These are phyloP conservation scores for Drosophila aldrichi DNA, from an alignment of 2,888 invertebrate genomes.

Conservation along the genomic window DNA sequence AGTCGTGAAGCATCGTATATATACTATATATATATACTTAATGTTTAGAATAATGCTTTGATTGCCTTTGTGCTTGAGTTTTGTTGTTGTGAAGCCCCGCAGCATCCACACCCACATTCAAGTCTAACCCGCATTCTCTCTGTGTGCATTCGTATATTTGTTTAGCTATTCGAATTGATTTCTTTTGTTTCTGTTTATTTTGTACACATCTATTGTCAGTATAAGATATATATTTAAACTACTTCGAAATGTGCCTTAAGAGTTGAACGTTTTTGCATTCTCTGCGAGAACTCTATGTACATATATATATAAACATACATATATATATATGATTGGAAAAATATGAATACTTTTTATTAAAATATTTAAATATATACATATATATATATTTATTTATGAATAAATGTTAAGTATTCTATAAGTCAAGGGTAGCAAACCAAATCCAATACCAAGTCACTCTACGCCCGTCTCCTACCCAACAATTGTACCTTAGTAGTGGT, in stretches of 20 bases:
- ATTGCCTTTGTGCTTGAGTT: conserved; percentile 58
- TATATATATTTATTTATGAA: conserved; percentile 13
- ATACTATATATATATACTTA: conserved; percentile 27
- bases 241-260: conserved; percentile 80
- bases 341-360: conserved; percentile 2
- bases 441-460: not conserved
- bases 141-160: conserved; percentile 33
- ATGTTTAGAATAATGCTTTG: conserved; percentile 38
- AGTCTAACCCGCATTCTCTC: not conserved
- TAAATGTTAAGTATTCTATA: conserved; percentile 50
- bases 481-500: conserved; percentile 10
- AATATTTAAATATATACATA: conserved; percentile 26
- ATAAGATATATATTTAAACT: conserved; percentile 59
- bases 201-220: conserved; percentile 44
- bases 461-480: conserved; percentile 4
- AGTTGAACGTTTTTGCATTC: conserved; percentile 55
- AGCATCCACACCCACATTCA: conserved; percentile 12
- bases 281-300: conserved; percentile 22
- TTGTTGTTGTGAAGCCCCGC: conserved; percentile 46
- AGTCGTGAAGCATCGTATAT: conserved; percentile 16
- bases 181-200: conserved; percentile 15
- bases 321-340: conserved; percentile 15
- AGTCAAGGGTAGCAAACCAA: conserved; percentile 46
- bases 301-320: conserved; percentile 28
- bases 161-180: conserved; percentile 26